These are phyloP conservation scores for Sweltsa coloradensis DNA, from an alignment of 1,140 invertebrate species.

Conservation along the genomic window DNA sequence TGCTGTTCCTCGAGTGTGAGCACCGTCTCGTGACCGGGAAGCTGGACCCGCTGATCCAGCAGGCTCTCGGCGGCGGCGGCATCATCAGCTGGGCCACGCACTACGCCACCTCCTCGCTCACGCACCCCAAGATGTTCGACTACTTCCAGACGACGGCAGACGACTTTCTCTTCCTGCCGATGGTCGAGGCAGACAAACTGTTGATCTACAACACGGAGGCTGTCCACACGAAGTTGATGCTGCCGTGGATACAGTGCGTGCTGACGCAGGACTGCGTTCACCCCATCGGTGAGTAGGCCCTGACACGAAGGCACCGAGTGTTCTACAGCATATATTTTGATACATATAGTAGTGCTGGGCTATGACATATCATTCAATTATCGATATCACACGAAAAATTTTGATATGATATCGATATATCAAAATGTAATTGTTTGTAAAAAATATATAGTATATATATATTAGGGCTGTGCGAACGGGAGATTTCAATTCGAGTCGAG, in stretches of 20 bases:
- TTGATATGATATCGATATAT: too few species aligned
- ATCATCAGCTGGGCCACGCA: slow-evolving; percentile 69
- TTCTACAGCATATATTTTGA: too few species aligned
- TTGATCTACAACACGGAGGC: slow-evolving; percentile 55
- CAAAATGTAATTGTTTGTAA: too few species aligned
- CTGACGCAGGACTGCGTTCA: slow-evolving; percentile 78
- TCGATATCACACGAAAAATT: too few species aligned
- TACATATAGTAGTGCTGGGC: too few species aligned
- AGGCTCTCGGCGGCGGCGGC: slow-evolving; percentile 37
- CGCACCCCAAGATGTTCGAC: slow-evolving; percentile 65
- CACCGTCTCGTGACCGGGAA: slow-evolving; percentile 37
- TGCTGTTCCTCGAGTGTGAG: slow-evolving; percentile 58
- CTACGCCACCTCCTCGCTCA: slow-evolving; percentile 77
- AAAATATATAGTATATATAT: too few species aligned
- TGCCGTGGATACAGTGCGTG: slow-evolving; percentile 87
- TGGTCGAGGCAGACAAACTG: slow-evolving; percentile 61
- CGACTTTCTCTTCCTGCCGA: slow-evolving; percentile 71
- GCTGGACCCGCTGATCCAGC: slow-evolving; percentile 23
- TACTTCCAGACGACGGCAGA: slow-evolving; percentile 50
- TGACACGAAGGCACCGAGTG: too few species aligned
- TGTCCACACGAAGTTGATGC: slow-evolving; percentile 63
- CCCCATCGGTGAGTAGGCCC: slow-evolving; percentile 77
- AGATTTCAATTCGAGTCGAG: too few species aligned
- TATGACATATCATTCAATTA: too few species aligned
- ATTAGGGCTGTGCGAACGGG: too few species aligned